A percentile compares a stretch with the other conserved stretches of the same genome.
Evolutionary conservation across 2,888 invertebrate genomes (phyloP).

Genomic region (Ormyrus labotus): DNA sequence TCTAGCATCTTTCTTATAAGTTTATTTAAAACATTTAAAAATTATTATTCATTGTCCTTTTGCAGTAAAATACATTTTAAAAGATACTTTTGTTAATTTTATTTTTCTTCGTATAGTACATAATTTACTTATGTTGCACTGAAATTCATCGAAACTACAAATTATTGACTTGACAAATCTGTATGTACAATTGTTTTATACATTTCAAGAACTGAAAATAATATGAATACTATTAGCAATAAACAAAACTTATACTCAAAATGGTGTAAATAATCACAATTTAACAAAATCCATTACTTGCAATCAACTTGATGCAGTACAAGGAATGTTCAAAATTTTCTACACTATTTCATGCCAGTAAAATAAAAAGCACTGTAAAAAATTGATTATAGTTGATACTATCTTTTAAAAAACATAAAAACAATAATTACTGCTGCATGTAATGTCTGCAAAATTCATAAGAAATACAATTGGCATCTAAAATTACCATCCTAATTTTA

Average conservation of each 20-base stretch:
- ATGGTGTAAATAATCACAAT: conserved; percentile 20
- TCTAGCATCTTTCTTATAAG: too few relatives aligned
- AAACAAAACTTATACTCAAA: conserved; percentile 30
- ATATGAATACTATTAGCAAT: conserved; percentile 25
- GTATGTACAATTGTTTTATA: conserved; percentile 27
- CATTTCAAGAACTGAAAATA: conserved; percentile 32
- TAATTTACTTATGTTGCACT: conserved; percentile 26
- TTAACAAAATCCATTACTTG: conserved; percentile 33
- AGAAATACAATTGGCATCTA: conserved; percentile 49
- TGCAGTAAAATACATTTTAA: conserved; percentile 11
- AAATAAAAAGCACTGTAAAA: conserved; percentile 53
- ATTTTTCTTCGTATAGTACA: conserved; percentile 31
- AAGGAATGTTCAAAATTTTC: conserved; percentile 50
- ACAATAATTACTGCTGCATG: conserved; percentile 47
- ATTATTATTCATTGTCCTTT: neutral
- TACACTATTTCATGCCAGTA: conserved; percentile 23
- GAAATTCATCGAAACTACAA: conserved; percentile 26
- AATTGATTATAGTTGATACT: conserved; percentile 24
- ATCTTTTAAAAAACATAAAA: conserved; percentile 36
- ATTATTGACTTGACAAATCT: conserved; percentile 23
- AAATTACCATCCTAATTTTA: conserved; percentile 73
- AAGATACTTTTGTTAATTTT: conserved; percentile 17
- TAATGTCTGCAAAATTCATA: conserved; percentile 40
- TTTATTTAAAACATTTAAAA: too few relatives aligned
- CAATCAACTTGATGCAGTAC: conserved; percentile 31